Evolutionary conservation across 2,797 vertebrate species (phyloP), one percentile per base, ranked within the genome.

Genomic region (Bovichtus variegatus): DNA sequence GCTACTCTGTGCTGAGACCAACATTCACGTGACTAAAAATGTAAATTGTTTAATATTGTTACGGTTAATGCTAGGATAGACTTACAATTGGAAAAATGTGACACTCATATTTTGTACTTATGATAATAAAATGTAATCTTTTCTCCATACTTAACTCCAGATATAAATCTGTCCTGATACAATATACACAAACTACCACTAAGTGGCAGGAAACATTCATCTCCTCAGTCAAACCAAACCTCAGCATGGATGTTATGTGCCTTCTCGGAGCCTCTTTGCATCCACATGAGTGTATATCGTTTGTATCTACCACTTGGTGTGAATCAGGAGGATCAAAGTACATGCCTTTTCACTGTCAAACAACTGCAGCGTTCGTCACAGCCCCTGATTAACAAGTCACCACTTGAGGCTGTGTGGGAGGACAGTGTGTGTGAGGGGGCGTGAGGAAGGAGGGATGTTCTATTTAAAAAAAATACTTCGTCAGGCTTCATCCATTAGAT

Each of bases 341-440:
- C 79, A 51, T 15, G 43, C 3, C 9, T 21, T 16, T 64, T 41
- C 40, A 13, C 34, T 49, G 76, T 83, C 76, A 60, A 55, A 73
- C 62, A 57, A 38, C 76, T 69, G 62, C 67, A 74, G 54, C 65
- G 64, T 78, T 59, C 43, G 65, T 84, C 74, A 80, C 71, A 60
- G 47, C 23, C 29, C 57, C 47, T 54, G 72, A 81, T 85, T 88
- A 89, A 91, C 88, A 78, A 81, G 89, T 90, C 83, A 82, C 84
- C 65, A 60, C 75, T 67, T 21, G 31, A 70, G 73, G 31, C 11
- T 54, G 58, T 27, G 81, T 80, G 63, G 5, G 84, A 44, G 71
- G 78, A 63, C 34, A n/a, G 47, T 23, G 47, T 19, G 54, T 34
- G 25, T 19, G 55, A 7, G 53, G 27, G 55, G 34, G 58, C 12